Conservation (phyloP, 2,888 invertebrate genomes). For the Pandemis corylana region DNA sequence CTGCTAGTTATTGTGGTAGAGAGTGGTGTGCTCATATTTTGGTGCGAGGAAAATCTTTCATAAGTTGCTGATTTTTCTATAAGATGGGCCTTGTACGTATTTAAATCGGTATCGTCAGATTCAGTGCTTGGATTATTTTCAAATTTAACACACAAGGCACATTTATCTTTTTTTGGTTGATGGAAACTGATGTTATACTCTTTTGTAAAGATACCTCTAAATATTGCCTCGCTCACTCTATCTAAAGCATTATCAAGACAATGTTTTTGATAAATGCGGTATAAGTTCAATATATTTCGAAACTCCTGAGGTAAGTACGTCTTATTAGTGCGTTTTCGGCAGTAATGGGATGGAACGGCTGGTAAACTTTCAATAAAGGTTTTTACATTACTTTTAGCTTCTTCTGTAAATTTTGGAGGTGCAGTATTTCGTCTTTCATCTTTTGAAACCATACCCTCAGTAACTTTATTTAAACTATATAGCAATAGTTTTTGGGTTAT, state of each 20-base stretch:
- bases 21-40: neutral
- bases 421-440: neutral
- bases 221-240: neutral
- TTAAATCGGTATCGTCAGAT: neutral
- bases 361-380: neutral
- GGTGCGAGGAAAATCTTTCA: neutral
- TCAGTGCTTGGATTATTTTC: neutral
- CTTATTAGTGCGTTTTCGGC: neutral
- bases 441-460: slow-evolving; percentile 1
- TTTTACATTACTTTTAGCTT: neutral
- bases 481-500: slow-evolving; percentile 5
- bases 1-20: neutral
- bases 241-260: neutral
- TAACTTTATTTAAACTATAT: neutral
- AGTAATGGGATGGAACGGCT: neutral
- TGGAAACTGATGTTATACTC: neutral
- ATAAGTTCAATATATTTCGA: neutral
- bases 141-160: neutral
- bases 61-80: slow-evolving; percentile 13
- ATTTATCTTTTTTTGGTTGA: neutral
- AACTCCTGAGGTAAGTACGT: neutral
- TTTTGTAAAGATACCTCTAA: neutral
- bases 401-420: neutral
- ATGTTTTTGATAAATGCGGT: neutral
- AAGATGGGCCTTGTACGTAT: neutral